phyloP scores from a whole-genome alignment of 2,888 invertebrate species.

The Epiblema foenella region DNA sequence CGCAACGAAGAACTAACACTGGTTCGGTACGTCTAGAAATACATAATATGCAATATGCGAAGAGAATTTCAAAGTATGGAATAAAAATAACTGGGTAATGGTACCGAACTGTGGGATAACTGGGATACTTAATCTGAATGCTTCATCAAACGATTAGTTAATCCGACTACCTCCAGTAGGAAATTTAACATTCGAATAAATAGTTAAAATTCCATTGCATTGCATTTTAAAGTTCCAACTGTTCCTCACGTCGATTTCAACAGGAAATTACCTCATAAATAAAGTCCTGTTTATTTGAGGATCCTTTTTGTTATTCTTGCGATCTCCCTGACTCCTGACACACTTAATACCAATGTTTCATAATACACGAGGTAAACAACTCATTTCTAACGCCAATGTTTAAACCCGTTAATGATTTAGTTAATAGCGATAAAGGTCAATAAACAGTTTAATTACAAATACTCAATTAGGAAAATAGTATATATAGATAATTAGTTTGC shows the following conservation, averaged over 20 bases:
- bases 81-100: background rate
- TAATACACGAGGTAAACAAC: background rate
- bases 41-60: background rate
- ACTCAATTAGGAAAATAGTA: slow-evolving; percentile 31
- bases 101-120: background rate
- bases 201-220: background rate
- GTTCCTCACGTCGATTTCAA: background rate
- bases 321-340: background rate
- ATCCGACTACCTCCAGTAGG: background rate
- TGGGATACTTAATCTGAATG: background rate
- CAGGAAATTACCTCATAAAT: too few species aligned
- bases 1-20: background rate
- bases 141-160: background rate
- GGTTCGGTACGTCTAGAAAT: background rate
- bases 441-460: slow-evolving; percentile 36
- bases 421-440: slow-evolving; percentile 33
- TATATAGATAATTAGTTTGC: slow-evolving; percentile 39
- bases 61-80: too few species aligned
- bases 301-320: background rate
- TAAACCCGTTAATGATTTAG: slow-evolving; percentile 19
- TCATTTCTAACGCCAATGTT: background rate
- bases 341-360: background rate
- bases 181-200: background rate
- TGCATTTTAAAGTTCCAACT: background rate
- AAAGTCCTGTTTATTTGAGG: too few species aligned